phyloP scores from a whole-genome alignment of 2,797 vertebrate species.

The Myioborus melanocephalus region DNA sequence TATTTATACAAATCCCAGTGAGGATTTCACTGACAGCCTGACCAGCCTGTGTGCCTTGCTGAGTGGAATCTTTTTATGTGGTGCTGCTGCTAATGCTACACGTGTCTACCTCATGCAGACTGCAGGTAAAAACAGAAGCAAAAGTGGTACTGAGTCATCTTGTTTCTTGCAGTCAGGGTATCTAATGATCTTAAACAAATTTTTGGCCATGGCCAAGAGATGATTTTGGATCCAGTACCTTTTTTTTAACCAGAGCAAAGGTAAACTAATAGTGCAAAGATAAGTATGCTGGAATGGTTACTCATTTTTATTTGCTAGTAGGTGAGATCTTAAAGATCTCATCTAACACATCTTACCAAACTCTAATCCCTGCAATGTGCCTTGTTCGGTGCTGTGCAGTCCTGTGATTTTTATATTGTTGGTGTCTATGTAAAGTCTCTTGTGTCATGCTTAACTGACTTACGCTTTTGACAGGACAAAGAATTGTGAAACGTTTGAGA shows the following conservation, averaged over 20 bases:
- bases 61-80: constrained; percentile 88
- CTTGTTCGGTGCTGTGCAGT: background rate
- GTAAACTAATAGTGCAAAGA: background rate
- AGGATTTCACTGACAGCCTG: constrained; percentile 79
- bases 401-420: background rate
- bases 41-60: constrained; percentile 85
- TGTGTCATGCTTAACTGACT: background rate
- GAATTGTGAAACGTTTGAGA: constrained; percentile 90
- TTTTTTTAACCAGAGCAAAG: background rate
- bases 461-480: constrained; percentile 81
- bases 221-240: background rate
- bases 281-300: background rate
- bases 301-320: background rate
- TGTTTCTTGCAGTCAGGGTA: background rate
- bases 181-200: background rate
- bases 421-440: background rate
- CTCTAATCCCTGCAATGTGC: background rate
- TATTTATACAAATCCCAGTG: constrained; percentile 83
- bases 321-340: background rate
- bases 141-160: background rate
- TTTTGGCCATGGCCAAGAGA: background rate
- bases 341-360: background rate
- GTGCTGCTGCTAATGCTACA: constrained; percentile 88
- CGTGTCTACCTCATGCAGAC: constrained; percentile 96
- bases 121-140: constrained; percentile 82